Conservation (phyloP, 1,140 invertebrate genomes). For the Zaprionus ghesquierei region DNA sequence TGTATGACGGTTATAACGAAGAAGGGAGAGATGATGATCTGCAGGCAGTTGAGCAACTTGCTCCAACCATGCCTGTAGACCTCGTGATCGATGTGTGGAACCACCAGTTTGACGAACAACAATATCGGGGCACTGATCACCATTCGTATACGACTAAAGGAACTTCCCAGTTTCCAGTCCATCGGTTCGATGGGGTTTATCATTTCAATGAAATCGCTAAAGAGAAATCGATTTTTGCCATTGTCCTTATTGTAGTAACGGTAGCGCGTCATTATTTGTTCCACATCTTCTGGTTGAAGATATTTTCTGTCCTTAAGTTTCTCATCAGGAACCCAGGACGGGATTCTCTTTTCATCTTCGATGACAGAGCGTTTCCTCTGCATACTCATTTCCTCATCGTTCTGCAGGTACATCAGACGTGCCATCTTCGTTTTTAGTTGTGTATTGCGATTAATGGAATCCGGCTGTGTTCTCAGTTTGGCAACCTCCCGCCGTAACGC, state of each 20-base stretch:
- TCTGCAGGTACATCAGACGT: neutral
- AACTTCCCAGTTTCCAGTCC: slow-evolving; percentile 10
- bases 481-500: slow-evolving; percentile 20
- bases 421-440: neutral
- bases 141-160: neutral
- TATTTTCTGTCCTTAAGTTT: no score
- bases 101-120: slow-evolving; percentile 2
- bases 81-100: slow-evolving; percentile 47
- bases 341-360: no score
- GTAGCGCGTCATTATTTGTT: no score
- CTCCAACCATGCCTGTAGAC: slow-evolving; percentile 53
- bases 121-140: slow-evolving; percentile 3
- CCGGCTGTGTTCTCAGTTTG: neutral
- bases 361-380: neutral
- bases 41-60: slow-evolving; percentile 56
- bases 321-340: no score
- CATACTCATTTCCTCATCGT: neutral
- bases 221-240: slow-evolving; percentile 30
- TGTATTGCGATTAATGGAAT: neutral
- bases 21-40: slow-evolving; percentile 37
- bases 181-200: slow-evolving; percentile 40
- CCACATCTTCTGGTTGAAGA: no score
- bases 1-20: neutral
- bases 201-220: slow-evolving; percentile 13
- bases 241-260: slow-evolving; percentile 16